Percentiles rank a stretch among this genome's conserved stretches.
phyloP scores from a whole-genome alignment of 1,140 invertebrate genomes.

The Penaeus indicus region DNA sequence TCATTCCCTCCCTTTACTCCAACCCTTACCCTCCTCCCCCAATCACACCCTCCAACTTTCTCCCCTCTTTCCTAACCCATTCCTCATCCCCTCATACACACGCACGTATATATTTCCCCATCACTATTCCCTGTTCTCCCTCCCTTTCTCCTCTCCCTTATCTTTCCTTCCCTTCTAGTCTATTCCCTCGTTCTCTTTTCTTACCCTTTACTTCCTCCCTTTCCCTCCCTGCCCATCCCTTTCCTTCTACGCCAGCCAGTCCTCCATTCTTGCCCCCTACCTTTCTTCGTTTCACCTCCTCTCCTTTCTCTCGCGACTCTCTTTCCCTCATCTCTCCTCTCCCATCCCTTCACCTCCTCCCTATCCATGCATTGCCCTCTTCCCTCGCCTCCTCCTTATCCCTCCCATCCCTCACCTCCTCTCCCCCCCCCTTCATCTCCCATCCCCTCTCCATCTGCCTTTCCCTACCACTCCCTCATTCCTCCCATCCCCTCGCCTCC shows the following conservation, averaged over 20 bases:
- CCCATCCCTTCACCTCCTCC: no score
- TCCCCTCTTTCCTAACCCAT: background rate
- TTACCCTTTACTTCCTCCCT: background rate
- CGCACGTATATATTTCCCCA: background rate
- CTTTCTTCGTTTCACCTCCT: no score
- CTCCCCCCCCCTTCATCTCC: no score
- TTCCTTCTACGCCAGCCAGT: background rate
- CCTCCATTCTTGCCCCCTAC: background rate
- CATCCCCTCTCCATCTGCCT: no score
- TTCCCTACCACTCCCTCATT: no score
- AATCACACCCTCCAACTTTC: background rate
- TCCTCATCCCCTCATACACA: background rate
- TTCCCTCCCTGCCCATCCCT: background rate
- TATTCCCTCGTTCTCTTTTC: no score
- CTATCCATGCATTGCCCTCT: no score
- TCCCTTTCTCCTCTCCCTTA: conserved; percentile 11
- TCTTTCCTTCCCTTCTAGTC: no score
- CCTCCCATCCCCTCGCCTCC: no score
- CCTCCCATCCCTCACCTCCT: no score
- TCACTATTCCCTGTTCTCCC: background rate
- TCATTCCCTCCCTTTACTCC: background rate
- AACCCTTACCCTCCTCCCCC: background rate
- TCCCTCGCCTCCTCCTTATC: background rate
- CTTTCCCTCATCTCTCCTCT: no score
- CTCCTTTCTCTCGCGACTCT: no score